Evolutionary conservation across 2,797 vertebrate species (phyloP).

Genomic region (Tapera naevia): DNA sequence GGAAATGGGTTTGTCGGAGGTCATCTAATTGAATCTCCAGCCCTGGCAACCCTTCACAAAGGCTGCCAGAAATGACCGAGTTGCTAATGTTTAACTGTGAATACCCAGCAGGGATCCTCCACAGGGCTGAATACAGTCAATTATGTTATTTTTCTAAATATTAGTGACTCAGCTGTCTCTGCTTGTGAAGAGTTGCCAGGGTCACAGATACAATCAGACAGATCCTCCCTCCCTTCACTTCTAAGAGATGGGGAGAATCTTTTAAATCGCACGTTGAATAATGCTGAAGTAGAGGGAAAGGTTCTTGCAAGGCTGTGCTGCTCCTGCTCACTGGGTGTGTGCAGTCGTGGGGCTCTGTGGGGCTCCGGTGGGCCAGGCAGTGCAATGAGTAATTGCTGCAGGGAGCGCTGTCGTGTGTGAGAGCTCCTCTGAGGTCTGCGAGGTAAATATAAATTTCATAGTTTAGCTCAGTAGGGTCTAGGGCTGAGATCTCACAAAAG

Average conservation of each 20-base stretch:
- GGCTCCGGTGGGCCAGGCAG: background rate
- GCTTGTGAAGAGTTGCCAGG: constrained; percentile 72
- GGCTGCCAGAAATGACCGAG: constrained; percentile 65
- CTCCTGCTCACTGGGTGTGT: background rate
- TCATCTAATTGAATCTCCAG: constrained; percentile 64
- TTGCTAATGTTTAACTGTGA: constrained; percentile 70
- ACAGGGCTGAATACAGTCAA: constrained; percentile 69
- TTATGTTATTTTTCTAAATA: constrained; percentile 78
- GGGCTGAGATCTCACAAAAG: background rate
- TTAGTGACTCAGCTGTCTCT: constrained; percentile 75
- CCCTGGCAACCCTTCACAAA: constrained; percentile 63
- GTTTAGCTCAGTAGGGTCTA: background rate
- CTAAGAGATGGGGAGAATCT: background rate
- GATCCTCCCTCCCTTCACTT: constrained; percentile 21
- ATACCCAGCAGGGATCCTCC: constrained; percentile 63
- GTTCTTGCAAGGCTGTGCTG: background rate
- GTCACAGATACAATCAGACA: constrained; percentile 69
- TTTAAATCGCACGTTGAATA: background rate
- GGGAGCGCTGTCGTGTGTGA: background rate
- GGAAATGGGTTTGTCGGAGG: constrained; percentile 56
- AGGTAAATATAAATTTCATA: background rate
- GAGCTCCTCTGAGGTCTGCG: background rate
- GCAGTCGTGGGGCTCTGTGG: background rate
- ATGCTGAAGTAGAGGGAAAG: background rate
- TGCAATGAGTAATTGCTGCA: background rate